These are phyloP conservation scores for Pimpla rufipes DNA, from an alignment of 2,888 invertebrate genomes.

Conservation along the genomic window DNA sequence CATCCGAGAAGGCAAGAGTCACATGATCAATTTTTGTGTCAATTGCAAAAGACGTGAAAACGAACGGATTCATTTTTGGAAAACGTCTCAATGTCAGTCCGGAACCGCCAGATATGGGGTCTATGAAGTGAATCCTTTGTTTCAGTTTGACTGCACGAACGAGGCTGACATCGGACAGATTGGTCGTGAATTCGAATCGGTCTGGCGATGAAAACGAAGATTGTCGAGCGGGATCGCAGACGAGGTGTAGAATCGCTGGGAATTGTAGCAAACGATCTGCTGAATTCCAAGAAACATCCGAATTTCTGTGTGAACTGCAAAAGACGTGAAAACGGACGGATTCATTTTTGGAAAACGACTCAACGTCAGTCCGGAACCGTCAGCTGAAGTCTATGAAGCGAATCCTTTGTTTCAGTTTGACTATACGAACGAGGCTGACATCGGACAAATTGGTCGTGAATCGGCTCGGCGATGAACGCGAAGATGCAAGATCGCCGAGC, in stretches of 20 bases:
- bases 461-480: background rate
- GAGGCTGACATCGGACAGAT: background rate
- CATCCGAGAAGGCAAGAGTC: too few relatives aligned
- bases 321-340: too few relatives aligned
- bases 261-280: constrained; percentile 14
- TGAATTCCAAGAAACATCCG: constrained; percentile 49
- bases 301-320: too few relatives aligned
- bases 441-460: background rate
- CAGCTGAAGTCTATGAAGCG: background rate
- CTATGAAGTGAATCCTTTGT: background rate
- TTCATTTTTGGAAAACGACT: too few relatives aligned
- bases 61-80: too few relatives aligned
- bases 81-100: too few relatives aligned
- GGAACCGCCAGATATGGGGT: too few relatives aligned
- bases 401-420: background rate
- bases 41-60: too few relatives aligned
- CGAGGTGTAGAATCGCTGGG: constrained; percentile 6
- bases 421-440: background rate
- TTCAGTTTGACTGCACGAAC: constrained; percentile 7
- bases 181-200: background rate
- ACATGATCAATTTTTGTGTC: too few relatives aligned
- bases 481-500: too few relatives aligned
- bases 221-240: background rate
- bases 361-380: too few relatives aligned
- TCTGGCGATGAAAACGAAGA: background rate